Evolutionary conservation across 2,797 vertebrate genomes (phyloP), one percentile per base, ranked within the genome.

Genomic region (Bryconaethiops microstoma): DNA sequence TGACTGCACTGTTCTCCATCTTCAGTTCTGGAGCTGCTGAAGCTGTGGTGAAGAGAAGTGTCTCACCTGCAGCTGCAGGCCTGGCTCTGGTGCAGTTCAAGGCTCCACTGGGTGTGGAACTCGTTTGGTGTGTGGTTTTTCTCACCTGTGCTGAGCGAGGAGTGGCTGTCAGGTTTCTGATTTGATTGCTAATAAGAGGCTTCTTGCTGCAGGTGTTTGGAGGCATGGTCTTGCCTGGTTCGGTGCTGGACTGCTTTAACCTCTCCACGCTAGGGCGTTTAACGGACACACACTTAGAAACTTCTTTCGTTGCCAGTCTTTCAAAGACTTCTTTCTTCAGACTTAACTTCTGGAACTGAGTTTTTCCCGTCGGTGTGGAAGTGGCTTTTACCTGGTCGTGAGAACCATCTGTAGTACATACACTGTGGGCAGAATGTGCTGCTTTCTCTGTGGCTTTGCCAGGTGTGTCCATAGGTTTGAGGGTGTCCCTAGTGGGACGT

Each of bases 1-100:
- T 95, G 79, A 99, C 96, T 9, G 96, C 96, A 77, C 96, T 97
- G 89, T 94, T 96, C 80, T 97, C 96, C 90, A 92, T 93, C 88
- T 94, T 93, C 0, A 94, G 82, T 4, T 92, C 92, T 54, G 88
- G 87, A 35, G 83, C 82, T 59, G 82, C 63, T n/a, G 40, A 21
- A n/a, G 60, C 82, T 16, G 83, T 89, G 81, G 85, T 84, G 39
- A 59, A 40, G 17, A 60, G 52, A 4, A 73, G 42, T 12, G 67
- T 19, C 21, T 81, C 79, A 48, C 50, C 42, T 13, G 76, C 72
- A 13, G 81, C 7, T 0, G 17, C 12, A 1, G 55, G 80, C 59
- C 25, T 42, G 1, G 39, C 79, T 63, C 83, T 91, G 17, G 60
- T 17, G 4, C 76, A 1, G 70, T 69, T 84, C 21, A 72, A 78